Base-by-base conservation (phyloP, 37 sponge, comb jelly and placozoan species). In the Agelas oroides region DNA sequence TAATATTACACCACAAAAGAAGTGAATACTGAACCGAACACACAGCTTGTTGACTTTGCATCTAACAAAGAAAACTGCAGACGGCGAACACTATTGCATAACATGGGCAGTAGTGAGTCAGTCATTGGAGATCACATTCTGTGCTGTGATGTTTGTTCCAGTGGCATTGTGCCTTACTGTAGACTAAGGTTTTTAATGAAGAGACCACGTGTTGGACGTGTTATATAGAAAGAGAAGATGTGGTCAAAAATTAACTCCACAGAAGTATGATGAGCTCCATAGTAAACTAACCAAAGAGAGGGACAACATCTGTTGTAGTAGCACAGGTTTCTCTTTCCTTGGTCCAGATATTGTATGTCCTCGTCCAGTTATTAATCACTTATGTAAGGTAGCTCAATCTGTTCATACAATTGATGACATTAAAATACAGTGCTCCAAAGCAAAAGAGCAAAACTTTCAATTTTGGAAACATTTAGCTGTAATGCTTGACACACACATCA, bases 311-410 rank as follows among this genome's bases (percentile, higher is more conserved):
- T 13, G 5, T 24, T 12, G 2, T 28, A 62, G 28, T 24, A 24
- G 28, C 11, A 3, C 64, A 13, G 27, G 28, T 27, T 62, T 28
- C 28, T 27, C 28, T 62, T 28, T 62, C 27, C 24, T 62, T 62
- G 64, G 64, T 28, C 24, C 27, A 24, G 64, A 62, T 62, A 28
- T 62, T 62, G 64, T 62, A 24, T 62, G 64, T 62, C 64, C 64
- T 28, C 24, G 2, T 28, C 27, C 28, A 28, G 12, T 62, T 24
- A 62, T 62, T 62, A 6, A 11, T 62, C 27, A 62, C 3, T 28
- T 62, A 5, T 62, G 64, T 11, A 62, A 62, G 11, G 11, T 28
- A 24, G 64, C 64, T 62, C 2, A 27, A 62, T 62, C 2, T 62
- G 28, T 62, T 12, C 2, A 62, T 2, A 28, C 64, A 62, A 62